These are phyloP conservation scores for Rhaphigaster nebulosa DNA, from an alignment of 2,888 invertebrate species.

Conservation along the genomic window DNA sequence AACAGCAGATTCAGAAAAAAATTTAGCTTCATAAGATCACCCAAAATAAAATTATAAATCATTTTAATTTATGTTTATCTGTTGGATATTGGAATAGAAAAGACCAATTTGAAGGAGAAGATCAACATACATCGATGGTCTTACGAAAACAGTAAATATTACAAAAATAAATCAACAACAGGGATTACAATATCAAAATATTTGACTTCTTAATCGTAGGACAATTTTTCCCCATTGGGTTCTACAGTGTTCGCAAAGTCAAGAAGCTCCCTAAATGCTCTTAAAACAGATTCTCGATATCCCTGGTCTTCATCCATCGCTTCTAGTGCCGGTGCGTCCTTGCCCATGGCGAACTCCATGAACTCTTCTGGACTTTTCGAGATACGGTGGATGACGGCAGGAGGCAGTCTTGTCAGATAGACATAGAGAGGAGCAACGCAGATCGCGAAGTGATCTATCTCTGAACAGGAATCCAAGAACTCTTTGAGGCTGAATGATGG, in stretches of 20 bases:
- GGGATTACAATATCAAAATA: background rate
- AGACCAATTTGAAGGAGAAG: no score
- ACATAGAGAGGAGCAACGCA: conserved; percentile 60
- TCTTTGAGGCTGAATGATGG: conserved; percentile 25
- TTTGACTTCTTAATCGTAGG: background rate
- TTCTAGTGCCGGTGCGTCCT: conserved; percentile 55
- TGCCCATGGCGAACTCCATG: conserved; percentile 57
- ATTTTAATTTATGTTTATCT: no score
- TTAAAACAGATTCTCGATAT: conserved; percentile 52
- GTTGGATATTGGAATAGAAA: no score
- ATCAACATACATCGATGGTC: no score
- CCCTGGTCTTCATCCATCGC: conserved; percentile 54
- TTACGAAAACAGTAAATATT: no score
- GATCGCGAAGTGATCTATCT: background rate
- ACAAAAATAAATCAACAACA: background rate
- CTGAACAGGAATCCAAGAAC: conserved; percentile 53
- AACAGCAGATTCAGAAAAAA: no score
- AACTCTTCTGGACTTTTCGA: conserved; percentile 56
- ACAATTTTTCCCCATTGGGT: background rate
- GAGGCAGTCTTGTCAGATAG: conserved; percentile 59
- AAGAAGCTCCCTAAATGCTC: conserved; percentile 36
- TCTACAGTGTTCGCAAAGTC: background rate
- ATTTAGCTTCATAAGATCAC: no score
- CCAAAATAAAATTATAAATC: no score
- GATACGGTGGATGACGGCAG: conserved; percentile 4